Evolutionary conservation across 2,113 vertebrate genomes (phyloP).

Genomic region (Mixornis gularis): DNA sequence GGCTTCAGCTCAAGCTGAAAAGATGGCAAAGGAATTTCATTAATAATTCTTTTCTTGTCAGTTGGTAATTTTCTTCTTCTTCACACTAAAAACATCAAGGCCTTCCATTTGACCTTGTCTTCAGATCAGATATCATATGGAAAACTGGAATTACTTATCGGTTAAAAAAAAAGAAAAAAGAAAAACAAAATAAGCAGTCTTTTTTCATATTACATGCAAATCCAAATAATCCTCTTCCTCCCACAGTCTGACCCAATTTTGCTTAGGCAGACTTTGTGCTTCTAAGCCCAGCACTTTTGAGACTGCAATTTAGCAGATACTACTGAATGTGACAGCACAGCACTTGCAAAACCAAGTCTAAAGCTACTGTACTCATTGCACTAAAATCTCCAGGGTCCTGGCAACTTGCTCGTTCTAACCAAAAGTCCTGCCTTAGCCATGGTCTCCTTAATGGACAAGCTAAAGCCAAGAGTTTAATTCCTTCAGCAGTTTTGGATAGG

Average conservation of each 20-base stretch:
- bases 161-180: not conserved
- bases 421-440: not conserved
- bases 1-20: not conserved
- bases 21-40: not conserved
- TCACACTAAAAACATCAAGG: not conserved
- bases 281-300: not conserved
- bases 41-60: not conserved
- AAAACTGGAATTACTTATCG: not conserved
- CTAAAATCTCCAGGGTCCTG: not conserved
- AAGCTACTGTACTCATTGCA: not conserved
- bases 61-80: not conserved
- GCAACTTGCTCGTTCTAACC: not conserved
- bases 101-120: not conserved
- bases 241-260: constrained; percentile 21
- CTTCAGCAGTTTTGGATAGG: not conserved
- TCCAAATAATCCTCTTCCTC: constrained; percentile 17
- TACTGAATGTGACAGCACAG: not conserved
- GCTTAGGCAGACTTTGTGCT: not conserved
- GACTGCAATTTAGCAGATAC: not conserved
- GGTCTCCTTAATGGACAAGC: not conserved
- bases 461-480: not conserved
- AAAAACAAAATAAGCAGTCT: not conserved
- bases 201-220: not conserved
- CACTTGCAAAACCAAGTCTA: not conserved
- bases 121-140: not conserved